These are phyloP conservation scores for Oreochromis aureus DNA, from an alignment of 2,113 vertebrate genomes.

Conservation along the genomic window DNA sequence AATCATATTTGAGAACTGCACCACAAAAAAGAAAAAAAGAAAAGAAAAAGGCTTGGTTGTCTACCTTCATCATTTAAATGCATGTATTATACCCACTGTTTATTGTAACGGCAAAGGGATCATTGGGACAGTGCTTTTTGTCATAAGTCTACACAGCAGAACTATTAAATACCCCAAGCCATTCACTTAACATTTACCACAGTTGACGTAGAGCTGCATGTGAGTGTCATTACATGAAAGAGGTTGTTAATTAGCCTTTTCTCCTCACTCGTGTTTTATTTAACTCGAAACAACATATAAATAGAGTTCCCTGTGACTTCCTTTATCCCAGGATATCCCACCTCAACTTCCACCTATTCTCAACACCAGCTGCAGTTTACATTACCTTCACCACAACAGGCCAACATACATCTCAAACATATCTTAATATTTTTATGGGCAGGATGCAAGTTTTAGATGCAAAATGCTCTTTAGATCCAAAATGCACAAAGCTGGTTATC, in stretches of 20 bases:
- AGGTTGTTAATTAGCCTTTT: neutral
- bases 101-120: neutral
- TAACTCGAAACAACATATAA: neutral
- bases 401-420: neutral
- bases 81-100: neutral
- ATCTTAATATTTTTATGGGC: neutral
- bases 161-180: neutral
- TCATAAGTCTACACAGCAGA: neutral
- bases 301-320: neutral
- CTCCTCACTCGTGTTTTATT: neutral
- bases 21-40: neutral
- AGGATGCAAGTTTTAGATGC: neutral
- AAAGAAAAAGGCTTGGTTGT: neutral
- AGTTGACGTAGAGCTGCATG: neutral
- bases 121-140: neutral
- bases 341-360: neutral
- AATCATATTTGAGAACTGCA: neutral
- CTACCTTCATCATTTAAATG: neutral
- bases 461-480: neutral
- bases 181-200: neutral
- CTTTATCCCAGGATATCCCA: neutral
- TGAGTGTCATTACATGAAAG: neutral
- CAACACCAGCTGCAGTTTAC: neutral
- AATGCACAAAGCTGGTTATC: neutral
- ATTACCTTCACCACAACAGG: neutral